A percentile compares a stretch with the other conserved stretches of the same genome.
These are phyloP conservation scores for Calcarius lapponicus DNA, from an alignment of 2,797 vertebrate genomes.

Conservation along the genomic window DNA sequence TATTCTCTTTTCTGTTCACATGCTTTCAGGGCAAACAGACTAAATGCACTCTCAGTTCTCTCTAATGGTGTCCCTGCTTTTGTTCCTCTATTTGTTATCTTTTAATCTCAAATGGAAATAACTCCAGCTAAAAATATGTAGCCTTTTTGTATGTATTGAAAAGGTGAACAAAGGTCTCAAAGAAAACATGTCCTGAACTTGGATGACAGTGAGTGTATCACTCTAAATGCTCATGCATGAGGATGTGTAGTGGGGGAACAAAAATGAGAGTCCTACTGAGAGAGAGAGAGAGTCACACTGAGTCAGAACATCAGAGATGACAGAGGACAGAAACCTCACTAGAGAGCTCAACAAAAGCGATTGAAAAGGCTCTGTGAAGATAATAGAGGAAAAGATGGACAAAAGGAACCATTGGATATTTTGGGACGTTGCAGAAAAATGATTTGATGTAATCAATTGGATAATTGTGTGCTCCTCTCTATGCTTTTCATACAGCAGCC, in stretches of 20 bases:
- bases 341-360: not conserved
- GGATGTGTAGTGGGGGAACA: not conserved
- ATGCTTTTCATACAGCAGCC: not conserved
- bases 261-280: not conserved
- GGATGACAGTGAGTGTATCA: not conserved
- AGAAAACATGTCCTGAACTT: not conserved
- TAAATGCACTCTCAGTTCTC: not conserved
- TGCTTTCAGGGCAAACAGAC: not conserved
- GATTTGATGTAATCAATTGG: not conserved
- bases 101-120: slow-evolving; percentile 27
- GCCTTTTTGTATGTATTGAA: not conserved
- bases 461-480: not conserved
- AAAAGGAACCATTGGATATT: not conserved
- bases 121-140: not conserved
- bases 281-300: not conserved
- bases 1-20: not conserved
- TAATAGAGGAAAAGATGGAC: not conserved
- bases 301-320: slow-evolving; percentile 17
- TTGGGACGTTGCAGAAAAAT: not conserved
- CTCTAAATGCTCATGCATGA: not conserved
- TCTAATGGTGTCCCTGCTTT: not conserved
- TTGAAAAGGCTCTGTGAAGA: slow-evolving; percentile 27
- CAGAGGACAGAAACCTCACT: not conserved
- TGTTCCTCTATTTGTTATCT: slow-evolving; percentile 25
- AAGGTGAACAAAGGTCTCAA: slow-evolving; percentile 13